phyloP scores from a whole-genome alignment of 2,113 vertebrate species.

The Amazona vittata region DNA sequence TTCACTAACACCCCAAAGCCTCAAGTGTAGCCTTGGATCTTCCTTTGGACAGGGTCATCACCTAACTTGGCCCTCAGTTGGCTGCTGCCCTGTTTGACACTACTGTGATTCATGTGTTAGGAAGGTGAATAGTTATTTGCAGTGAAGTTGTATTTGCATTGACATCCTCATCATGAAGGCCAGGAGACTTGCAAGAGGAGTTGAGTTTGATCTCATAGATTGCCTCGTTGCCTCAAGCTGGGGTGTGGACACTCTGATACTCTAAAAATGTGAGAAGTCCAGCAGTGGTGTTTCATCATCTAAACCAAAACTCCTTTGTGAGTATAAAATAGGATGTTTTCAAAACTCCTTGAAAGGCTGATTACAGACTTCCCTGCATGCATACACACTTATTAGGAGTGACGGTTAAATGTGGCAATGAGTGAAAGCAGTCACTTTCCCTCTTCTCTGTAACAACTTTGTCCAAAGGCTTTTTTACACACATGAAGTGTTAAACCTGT shows the following conservation, averaged over 20 bases:
- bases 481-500: fast-evolving
- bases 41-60: not conserved
- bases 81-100: not conserved
- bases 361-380: not conserved
- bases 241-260: not conserved
- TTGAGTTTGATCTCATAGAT: not conserved
- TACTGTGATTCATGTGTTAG: not conserved
- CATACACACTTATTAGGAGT: not conserved
- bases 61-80: not conserved
- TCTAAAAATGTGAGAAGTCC: not conserved
- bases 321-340: not conserved
- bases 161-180: not conserved
- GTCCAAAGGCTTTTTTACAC: not conserved
- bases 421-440: not conserved
- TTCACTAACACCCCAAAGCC: not conserved
- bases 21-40: not conserved
- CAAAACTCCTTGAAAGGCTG: not conserved
- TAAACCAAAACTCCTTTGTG: not conserved
- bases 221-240: not conserved
- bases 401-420: not conserved
- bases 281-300: not conserved
- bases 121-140: not conserved
- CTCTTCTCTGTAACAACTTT: not conserved
- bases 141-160: not conserved
- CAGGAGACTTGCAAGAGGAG: not conserved